Base-by-base conservation (phyloP, 2,797 vertebrate species). In the Propithecus perrieri region DNA sequence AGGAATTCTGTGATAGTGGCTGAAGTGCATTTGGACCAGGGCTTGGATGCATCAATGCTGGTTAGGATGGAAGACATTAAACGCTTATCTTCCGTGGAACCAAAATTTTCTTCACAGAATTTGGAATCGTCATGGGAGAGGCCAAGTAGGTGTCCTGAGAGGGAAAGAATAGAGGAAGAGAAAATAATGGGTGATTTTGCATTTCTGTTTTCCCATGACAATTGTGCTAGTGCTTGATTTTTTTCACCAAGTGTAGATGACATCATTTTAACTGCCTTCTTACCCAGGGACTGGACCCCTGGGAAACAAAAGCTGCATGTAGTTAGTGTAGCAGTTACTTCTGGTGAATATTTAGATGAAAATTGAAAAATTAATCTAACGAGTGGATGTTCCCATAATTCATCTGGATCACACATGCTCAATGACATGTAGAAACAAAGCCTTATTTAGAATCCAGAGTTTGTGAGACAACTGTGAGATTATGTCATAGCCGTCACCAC, bases 11-110 rank as follows among this genome's bases (percentile, higher is more conserved):
- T 99, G 98, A 99, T 99, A 89, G 99, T 99, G 57, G 99, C 99
- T 0, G 99, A 99, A 18, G 99, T 99, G 98, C 99, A 99, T 97
- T 99, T 99, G 98, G 99, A 99, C 99, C 99, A 99, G 30, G 99
- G 99, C 84, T 99, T 99, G 90, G 99, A 99, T 67, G 99, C 99
- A 61, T 99, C 99, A 0, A 99, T 99, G 98, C 99, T 99, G 76
- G 99, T 99, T 83, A 99, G 98, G 95, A 99, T 99, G 98, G 99
- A 99, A 17, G 99, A 99, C 99, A 99, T 99, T 85, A 99, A 99
- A 26, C 99, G 99, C 96, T 99, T 99, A 98, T 99, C 99, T 95
- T 99, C 99, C 75, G 98, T 99, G 78, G 99, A 99, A 33, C 99
- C 99, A 33, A 99, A 99, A 26, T 99, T 99, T 94, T 99, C 99